Evolutionary conservation across 2,797 vertebrate species (phyloP).

Genomic region (Tiaroga cobitis): DNA sequence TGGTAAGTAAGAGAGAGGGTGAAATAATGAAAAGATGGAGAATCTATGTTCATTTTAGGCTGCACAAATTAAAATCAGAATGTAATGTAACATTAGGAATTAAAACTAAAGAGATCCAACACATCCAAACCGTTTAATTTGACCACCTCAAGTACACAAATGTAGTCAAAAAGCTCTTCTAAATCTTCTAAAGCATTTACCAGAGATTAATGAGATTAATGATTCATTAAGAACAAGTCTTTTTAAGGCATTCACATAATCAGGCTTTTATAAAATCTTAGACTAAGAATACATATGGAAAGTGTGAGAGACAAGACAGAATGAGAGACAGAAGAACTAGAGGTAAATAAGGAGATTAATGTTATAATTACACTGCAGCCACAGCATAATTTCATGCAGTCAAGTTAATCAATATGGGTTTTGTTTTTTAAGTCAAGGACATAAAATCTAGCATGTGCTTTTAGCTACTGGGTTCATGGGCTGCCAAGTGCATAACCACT

Average conservation of each 20-base stretch:
- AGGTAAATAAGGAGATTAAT: conserved; percentile 36
- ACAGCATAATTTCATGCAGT: conserved; percentile 26
- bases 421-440: conserved; percentile 46
- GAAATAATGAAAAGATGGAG: neutral
- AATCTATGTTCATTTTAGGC: neutral
- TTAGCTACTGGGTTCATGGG: conserved; percentile 49
- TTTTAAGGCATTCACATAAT: neutral
- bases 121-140: neutral
- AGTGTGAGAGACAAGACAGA: neutral
- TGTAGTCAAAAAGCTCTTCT: neutral
- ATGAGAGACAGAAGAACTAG: neutral
- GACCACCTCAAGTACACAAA: neutral
- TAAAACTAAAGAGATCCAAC: neutral
- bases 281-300: neutral
- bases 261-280: conserved; percentile 21
- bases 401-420: conserved; percentile 50
- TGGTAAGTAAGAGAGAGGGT: neutral
- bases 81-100: neutral
- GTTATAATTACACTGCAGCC: conserved; percentile 37
- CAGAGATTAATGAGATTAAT: neutral
- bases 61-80: neutral
- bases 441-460: conserved; percentile 54
- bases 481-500: conserved; percentile 57
- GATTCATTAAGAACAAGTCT: neutral
- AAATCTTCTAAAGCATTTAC: neutral